A percentile compares a stretch with the other conserved stretches of the same genome.
These are phyloP conservation scores for Zosterops hypoxanthus DNA, from an alignment of 2,113 vertebrate genomes.

Conservation along the genomic window DNA sequence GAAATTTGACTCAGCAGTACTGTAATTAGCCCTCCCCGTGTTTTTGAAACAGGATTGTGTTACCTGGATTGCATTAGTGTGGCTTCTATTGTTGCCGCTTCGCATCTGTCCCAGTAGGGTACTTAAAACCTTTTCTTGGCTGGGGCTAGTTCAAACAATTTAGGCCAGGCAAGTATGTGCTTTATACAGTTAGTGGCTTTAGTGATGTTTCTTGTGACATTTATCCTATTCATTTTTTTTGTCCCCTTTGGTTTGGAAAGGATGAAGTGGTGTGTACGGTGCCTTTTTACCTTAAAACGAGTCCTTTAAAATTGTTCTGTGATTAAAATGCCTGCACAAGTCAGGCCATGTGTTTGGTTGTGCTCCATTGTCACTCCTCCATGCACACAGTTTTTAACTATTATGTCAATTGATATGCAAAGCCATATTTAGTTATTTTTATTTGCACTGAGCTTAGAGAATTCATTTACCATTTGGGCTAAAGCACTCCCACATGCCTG, in stretches of 20 bases:
- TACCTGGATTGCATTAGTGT: slow-evolving; percentile 85
- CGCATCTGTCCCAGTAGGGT: slow-evolving; percentile 83
- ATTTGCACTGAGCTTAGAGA: slow-evolving; percentile 72
- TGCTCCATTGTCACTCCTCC: slow-evolving; percentile 50
- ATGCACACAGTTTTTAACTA: slow-evolving; percentile 51
- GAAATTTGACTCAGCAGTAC: slow-evolving; percentile 83
- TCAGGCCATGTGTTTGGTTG: slow-evolving; percentile 65
- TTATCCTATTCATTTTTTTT: slow-evolving; percentile 71
- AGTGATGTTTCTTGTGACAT: slow-evolving; percentile 75
- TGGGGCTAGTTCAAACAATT: slow-evolving; percentile 79
- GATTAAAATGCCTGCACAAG: slow-evolving; percentile 21
- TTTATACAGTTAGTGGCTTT: slow-evolving; percentile 78
- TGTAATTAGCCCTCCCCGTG: slow-evolving; percentile 80
- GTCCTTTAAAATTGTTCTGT: slow-evolving; percentile 37
- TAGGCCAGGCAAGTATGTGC: slow-evolving; percentile 80
- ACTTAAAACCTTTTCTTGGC: slow-evolving; percentile 83
- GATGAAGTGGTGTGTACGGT: slow-evolving; percentile 56
- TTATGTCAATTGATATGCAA: slow-evolving; percentile 71
- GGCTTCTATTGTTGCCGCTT: slow-evolving; percentile 81
- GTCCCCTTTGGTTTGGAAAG: slow-evolving; percentile 59
- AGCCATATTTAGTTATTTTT: slow-evolving; percentile 73
- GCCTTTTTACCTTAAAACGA: slow-evolving; percentile 54
- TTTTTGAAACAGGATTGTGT: slow-evolving; percentile 85
- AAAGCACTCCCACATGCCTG: slow-evolving; percentile 46
- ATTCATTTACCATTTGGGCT: slow-evolving; percentile 65